A percentile compares a stretch with the other conserved stretches of the same genome.
Evolutionary conservation across 2,797 vertebrate species (phyloP).

Genomic region (Carcharodon carcharias): DNA sequence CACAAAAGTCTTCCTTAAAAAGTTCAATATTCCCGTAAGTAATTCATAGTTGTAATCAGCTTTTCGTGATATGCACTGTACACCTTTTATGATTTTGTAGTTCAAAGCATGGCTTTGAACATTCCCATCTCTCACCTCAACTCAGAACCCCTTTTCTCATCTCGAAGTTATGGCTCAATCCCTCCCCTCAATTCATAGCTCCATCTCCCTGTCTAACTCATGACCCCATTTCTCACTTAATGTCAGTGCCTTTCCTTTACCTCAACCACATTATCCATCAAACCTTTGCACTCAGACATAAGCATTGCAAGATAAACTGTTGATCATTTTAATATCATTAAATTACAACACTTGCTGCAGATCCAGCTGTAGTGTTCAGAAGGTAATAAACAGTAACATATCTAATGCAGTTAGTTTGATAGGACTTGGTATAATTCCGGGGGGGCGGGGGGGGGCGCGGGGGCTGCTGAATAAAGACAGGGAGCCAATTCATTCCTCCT

Average conservation of each 20-base stretch:
- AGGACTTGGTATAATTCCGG: not conserved
- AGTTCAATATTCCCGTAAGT: too few species aligned
- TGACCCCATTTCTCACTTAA: not conserved
- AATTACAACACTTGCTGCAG: not conserved
- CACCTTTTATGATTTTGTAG: too few species aligned
- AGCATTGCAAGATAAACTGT: not conserved
- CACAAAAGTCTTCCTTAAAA: too few species aligned
- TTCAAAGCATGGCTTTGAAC: too few species aligned
- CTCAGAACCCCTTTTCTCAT: too few species aligned
- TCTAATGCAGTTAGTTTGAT: not conserved
- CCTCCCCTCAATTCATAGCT: not conserved
- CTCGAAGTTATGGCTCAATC: not conserved
- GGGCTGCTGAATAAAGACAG: too few species aligned
- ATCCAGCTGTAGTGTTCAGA: not conserved
- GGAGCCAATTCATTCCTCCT: too few species aligned
- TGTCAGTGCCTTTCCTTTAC: too few species aligned
- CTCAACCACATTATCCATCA: not conserved
- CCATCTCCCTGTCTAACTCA: not conserved
- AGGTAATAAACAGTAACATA: not conserved
- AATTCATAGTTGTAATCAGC: too few species aligned
- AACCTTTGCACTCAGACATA: not conserved
- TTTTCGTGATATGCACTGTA: too few species aligned
- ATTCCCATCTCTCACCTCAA: too few species aligned
- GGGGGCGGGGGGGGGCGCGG: too few species aligned
- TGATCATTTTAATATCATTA: not conserved